Conservation (phyloP, 2,797 vertebrate species). For the Alosa sapidissima region DNA sequence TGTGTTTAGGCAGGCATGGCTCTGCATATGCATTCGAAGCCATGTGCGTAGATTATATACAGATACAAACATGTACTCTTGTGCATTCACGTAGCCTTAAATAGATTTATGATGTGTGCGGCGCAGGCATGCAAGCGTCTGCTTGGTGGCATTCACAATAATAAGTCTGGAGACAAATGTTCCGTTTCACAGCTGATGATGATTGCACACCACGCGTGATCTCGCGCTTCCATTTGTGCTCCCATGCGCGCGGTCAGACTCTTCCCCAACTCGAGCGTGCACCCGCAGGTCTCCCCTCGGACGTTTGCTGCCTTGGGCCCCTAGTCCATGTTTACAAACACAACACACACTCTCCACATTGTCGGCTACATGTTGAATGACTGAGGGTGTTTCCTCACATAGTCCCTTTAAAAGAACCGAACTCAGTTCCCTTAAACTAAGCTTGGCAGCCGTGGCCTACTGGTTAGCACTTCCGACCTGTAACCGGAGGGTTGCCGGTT, state of each 20-base stretch:
- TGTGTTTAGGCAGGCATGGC: not conserved
- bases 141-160: not conserved
- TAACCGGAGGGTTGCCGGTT: no score
- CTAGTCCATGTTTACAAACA: not conserved
- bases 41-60: constrained; percentile 7
- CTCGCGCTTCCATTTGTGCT: no score
- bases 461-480: no score
- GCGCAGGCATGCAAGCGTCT: not conserved
- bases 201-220: not conserved
- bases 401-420: no score
- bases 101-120: not conserved
- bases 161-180: not conserved
- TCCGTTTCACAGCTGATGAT: no score
- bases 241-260: not conserved
- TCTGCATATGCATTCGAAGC: not conserved
- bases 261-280: not conserved
- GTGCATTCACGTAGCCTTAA: not conserved
- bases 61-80: not conserved
- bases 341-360: not conserved
- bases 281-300: not conserved
- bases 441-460: no score
- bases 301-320: not conserved
- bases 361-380: not conserved
- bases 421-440: no score
- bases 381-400: no score